phyloP scores from a whole-genome alignment of 2,797 vertebrate genomes.

The Margarornis squamiger region DNA sequence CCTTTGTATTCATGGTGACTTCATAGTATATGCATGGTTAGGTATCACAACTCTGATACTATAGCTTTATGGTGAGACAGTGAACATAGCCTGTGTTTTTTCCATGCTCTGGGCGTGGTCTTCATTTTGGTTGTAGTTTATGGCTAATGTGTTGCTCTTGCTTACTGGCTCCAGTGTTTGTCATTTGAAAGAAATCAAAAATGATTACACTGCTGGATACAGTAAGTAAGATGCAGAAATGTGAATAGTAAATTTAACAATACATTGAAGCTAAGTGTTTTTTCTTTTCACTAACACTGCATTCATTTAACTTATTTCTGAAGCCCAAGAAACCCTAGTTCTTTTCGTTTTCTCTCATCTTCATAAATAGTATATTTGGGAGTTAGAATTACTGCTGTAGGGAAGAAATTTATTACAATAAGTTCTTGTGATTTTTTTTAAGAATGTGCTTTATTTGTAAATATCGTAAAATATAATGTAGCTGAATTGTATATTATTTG shows the following conservation, averaged over 20 bases:
- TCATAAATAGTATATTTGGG: neutral
- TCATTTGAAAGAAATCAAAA: neutral
- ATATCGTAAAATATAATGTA: neutral
- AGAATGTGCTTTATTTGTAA: neutral
- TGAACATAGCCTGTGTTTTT: neutral
- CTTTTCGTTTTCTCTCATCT: neutral
- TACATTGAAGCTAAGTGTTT: neutral
- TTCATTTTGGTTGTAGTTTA: neutral
- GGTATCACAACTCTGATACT: neutral
- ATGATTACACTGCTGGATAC: neutral
- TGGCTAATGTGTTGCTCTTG: neutral
- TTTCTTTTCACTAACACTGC: neutral
- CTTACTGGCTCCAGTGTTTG: neutral
- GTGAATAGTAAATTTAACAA: neutral
- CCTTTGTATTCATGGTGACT: neutral
- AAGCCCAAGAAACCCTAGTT: neutral
- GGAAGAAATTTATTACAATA: neutral
- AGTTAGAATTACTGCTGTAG: neutral
- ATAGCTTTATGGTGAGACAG: neutral
- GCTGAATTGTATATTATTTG: conserved; percentile 3
- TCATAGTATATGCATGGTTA: neutral
- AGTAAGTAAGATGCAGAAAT: neutral
- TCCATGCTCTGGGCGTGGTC: neutral
- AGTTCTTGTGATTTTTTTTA: neutral
- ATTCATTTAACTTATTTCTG: neutral